A percentile compares a stretch with the other conserved stretches of the same genome.
Evolutionary conservation across 2,797 vertebrate genomes (phyloP).

Genomic region (Perdix hodgsoniae): DNA sequence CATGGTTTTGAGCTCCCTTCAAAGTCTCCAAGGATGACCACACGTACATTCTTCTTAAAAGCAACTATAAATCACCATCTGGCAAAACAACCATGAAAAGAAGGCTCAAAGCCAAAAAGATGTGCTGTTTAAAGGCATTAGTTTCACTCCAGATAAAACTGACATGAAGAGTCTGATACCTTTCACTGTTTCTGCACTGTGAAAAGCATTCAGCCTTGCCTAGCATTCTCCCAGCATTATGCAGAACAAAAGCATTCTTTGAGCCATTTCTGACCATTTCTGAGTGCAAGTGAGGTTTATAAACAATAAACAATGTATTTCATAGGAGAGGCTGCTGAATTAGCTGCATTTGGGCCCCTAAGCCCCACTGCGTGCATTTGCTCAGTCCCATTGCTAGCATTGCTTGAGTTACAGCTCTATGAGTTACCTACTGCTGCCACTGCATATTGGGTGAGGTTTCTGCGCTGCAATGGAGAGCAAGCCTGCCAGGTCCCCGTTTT

Average conservation of each 20-base stretch:
- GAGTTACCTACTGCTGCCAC: constrained; percentile 91
- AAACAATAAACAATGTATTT: neutral
- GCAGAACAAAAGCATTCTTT: neutral
- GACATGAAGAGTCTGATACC: neutral
- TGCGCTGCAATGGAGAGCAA: constrained; percentile 87
- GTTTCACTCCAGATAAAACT: neutral
- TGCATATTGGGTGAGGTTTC: constrained; percentile 90
- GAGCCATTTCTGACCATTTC: neutral
- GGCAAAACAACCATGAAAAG: neutral
- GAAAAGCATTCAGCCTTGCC: neutral
- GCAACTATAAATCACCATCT: neutral
- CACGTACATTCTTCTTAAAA: neutral
- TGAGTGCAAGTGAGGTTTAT: neutral
- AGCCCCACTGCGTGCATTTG: neutral
- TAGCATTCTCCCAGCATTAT: neutral
- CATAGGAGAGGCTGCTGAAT: neutral
- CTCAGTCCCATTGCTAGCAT: neutral
- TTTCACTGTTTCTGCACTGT: neutral
- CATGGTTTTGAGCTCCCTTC: neutral
- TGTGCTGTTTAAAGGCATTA: neutral
- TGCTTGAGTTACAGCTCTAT: neutral
- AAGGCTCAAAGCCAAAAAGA: neutral
- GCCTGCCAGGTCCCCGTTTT: constrained; percentile 85
- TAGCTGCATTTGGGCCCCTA: neutral
- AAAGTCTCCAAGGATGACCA: neutral